phyloP scores from a whole-genome alignment of 2,888 invertebrate genomes.

The Metalampra italica region DNA sequence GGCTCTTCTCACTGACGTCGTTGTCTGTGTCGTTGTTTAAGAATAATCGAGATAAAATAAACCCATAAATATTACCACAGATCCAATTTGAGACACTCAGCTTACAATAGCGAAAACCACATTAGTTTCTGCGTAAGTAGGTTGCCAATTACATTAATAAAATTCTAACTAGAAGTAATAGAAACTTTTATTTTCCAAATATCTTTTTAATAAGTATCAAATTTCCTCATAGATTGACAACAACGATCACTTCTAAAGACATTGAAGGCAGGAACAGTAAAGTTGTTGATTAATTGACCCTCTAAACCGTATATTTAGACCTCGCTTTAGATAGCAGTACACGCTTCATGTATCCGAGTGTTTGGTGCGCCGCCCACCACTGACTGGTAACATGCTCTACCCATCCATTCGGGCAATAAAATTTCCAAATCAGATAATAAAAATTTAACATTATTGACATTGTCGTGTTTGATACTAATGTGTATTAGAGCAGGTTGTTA shows the following conservation, averaged over 20 bases:
- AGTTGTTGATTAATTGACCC: constrained; percentile 47
- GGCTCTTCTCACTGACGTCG: no score
- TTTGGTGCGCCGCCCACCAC: constrained; percentile 40
- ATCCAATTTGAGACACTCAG: no score
- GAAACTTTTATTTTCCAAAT: neutral
- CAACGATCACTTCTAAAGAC: constrained; percentile 6
- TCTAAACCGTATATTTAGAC: constrained; percentile 27
- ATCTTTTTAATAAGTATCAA: constrained; percentile 16
- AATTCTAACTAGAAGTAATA: no score
- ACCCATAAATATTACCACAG: no score
- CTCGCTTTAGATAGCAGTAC: constrained; percentile 24
- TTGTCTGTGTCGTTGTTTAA: no score
- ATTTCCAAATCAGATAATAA: constrained; percentile 56
- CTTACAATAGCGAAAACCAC: no score
- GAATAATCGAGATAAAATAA: no score
- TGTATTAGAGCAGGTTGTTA: constrained; percentile 14
- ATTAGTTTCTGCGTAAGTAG: no score
- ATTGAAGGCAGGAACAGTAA: constrained; percentile 31
- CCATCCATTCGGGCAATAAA: constrained; percentile 47
- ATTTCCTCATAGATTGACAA: constrained; percentile 17
- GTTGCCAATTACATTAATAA: no score
- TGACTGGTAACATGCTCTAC: constrained; percentile 21
- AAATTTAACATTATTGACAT: constrained; percentile 55
- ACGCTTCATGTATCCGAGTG: constrained; percentile 28
- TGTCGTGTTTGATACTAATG: constrained; percentile 32